Conservation (phyloP, 2,113 vertebrate species). For the Ciconia maguari region DNA sequence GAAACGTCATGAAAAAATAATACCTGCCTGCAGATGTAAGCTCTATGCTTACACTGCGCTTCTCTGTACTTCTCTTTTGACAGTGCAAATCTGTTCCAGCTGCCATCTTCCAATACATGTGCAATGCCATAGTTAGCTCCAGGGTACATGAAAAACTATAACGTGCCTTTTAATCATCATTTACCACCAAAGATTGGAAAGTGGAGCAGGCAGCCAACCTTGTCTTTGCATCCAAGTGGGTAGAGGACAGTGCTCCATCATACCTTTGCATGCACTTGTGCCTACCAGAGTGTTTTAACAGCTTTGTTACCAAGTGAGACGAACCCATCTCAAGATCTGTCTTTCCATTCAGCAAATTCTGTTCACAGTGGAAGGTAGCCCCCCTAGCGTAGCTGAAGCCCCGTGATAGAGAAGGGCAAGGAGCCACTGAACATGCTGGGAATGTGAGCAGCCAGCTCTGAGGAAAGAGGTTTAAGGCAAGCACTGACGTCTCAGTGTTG, state of each 20-base stretch:
- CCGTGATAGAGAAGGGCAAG: background rate
- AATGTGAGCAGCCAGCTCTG: background rate
- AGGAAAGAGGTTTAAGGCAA: background rate
- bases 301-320: background rate
- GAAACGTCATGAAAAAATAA: slow-evolving; percentile 3
- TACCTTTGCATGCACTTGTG: background rate
- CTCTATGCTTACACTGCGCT: background rate
- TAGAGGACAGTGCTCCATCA: background rate
- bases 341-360: background rate
- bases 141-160: background rate
- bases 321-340: background rate
- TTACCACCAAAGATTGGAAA: background rate
- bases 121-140: background rate
- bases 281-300: background rate
- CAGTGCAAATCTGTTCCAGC: background rate
- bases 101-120: background rate
- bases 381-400: background rate
- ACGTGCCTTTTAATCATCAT: background rate
- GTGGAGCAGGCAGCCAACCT: background rate
- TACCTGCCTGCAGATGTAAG: background rate
- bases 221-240: background rate
- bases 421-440: background rate
- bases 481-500: background rate
- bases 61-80: background rate
- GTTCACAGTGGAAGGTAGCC: background rate